Evolutionary conservation across 2,797 vertebrate genomes (phyloP).

Genomic region (Myotis daubentonii): DNA sequence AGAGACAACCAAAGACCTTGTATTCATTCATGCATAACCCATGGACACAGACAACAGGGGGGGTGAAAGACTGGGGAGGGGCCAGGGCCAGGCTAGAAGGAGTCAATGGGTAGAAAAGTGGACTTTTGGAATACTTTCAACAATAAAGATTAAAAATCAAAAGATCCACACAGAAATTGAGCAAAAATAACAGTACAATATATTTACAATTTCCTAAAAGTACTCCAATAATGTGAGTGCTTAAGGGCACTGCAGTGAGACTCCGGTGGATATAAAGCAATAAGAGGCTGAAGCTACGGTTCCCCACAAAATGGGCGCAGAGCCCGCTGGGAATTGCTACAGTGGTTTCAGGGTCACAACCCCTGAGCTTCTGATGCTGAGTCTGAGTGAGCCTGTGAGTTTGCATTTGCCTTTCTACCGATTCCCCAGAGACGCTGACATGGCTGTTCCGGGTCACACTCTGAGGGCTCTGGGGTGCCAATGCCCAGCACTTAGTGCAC

Average conservation of each 20-base stretch:
- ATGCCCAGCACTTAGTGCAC: background rate
- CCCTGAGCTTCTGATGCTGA: background rate
- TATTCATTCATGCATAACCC: too few species aligned
- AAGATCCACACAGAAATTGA: background rate
- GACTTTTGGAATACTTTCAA: too few species aligned
- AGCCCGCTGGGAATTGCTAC: background rate
- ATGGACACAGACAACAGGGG: too few species aligned
- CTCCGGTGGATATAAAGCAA: fast-evolving
- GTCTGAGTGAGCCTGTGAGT: background rate
- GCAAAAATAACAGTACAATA: background rate
- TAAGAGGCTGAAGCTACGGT: background rate
- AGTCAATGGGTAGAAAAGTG: too few species aligned
- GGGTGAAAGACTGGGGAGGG: too few species aligned
- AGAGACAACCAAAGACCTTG: too few species aligned
- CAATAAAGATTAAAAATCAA: background rate
- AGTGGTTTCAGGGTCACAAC: background rate
- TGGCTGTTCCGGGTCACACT: background rate
- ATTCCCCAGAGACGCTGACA: background rate
- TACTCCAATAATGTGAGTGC: too few species aligned
- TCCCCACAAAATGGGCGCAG: background rate
- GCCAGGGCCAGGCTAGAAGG: too few species aligned
- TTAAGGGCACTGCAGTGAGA: background rate
- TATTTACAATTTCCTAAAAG: background rate
- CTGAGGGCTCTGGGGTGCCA: background rate
- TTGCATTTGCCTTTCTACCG: background rate